These are phyloP conservation scores for Rhegmatorhina hoffmannsi DNA, from an alignment of 2,113 vertebrate genomes.

Conservation along the genomic window DNA sequence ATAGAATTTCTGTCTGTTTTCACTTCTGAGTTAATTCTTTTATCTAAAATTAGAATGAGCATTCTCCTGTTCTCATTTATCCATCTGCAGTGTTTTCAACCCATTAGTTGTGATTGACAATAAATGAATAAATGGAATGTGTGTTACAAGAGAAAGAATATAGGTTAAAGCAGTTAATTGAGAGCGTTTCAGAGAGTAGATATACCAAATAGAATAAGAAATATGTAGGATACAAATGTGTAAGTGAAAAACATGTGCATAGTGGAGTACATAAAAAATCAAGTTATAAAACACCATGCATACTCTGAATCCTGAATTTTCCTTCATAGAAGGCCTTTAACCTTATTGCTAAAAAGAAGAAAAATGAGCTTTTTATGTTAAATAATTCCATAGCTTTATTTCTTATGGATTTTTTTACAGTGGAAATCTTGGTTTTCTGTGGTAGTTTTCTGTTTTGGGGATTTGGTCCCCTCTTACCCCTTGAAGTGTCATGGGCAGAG, in stretches of 20 bases:
- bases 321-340: background rate
- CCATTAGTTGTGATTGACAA: background rate
- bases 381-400: background rate
- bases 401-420: background rate
- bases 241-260: background rate
- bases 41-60: background rate
- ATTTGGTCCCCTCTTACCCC: background rate
- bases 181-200: background rate
- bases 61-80: background rate
- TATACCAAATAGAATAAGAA: background rate
- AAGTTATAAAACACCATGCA: background rate
- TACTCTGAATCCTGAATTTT: background rate
- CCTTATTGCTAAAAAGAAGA: background rate
- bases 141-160: slow-evolving; percentile 9
- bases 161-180: background rate
- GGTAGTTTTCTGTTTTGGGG: background rate
- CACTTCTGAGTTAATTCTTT: slow-evolving; percentile 34
- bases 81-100: background rate
- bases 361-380: background rate
- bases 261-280: background rate
- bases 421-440: background rate
- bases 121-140: slow-evolving; percentile 17
- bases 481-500: background rate
- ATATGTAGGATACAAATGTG: background rate
- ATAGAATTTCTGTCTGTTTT: slow-evolving; percentile 12